phyloP scores from a whole-genome alignment of 2,888 invertebrate species.

The Heliconius charithonia region DNA sequence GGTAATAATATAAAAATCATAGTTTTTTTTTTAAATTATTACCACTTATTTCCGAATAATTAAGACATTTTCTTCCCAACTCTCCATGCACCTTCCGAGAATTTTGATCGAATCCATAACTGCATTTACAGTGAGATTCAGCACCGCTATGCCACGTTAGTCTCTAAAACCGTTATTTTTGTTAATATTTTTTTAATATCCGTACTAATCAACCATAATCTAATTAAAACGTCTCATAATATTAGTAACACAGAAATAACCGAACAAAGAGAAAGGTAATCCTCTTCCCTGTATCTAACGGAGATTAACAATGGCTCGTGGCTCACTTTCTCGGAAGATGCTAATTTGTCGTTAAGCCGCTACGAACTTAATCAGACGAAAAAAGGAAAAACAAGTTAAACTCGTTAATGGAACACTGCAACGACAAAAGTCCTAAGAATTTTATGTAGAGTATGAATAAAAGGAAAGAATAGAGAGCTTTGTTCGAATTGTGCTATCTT shows the following conservation, averaged over 20 bases:
- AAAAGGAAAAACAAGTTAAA: constrained; percentile 33
- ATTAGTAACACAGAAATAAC: neutral
- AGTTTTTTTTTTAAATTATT: neutral
- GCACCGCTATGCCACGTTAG: neutral
- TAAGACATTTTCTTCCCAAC: neutral
- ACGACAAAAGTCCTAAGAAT: constrained; percentile 24
- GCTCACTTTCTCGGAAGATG: constrained; percentile 41
- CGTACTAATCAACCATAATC: constrained; percentile 35
- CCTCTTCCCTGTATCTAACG: constrained; percentile 23
- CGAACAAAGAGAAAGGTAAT: constrained; percentile 7
- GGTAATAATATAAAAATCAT: neutral
- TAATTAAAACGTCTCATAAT: constrained; percentile 34
- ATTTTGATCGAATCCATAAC: too few relatives aligned
- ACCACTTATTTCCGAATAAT: neutral
- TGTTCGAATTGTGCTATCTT: too few relatives aligned
- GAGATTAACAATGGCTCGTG: constrained; percentile 45
- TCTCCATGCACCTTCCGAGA: too few relatives aligned
- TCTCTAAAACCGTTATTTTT: neutral
- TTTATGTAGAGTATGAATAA: constrained; percentile 1
- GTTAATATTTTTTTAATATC: neutral
- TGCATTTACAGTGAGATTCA: too few relatives aligned
- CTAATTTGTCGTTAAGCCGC: constrained; percentile 45
- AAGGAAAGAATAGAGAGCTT: neutral
- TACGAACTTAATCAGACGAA: constrained; percentile 40
- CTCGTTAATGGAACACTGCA: constrained; percentile 30